A percentile compares a stretch with the other conserved stretches of the same genome.
Conservation (phyloP, 37 sponge, comb jelly and placozoan species). For the Dysidea cf. avara region DNA sequence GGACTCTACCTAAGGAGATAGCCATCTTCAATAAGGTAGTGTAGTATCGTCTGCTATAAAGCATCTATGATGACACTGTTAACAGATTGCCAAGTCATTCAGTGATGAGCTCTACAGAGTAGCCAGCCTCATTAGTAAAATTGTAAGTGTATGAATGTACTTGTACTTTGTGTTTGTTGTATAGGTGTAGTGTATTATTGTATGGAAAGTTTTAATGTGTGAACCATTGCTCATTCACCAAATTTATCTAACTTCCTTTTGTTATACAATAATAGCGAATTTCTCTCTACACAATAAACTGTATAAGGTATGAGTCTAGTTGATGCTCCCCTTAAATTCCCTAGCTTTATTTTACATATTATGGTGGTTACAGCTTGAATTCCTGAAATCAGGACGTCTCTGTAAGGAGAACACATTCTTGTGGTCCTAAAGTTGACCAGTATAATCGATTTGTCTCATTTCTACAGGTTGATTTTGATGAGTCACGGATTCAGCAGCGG, state of each 20-base stretch:
- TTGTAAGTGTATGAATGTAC: conserved; percentile 44
- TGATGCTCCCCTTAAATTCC: no score
- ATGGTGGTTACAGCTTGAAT: neutral
- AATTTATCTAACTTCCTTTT: no score
- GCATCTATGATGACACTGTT: neutral
- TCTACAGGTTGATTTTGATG: conserved; percentile 89
- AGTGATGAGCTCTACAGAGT: conserved; percentile 60
- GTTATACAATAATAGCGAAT: no score
- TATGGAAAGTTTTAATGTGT: no score
- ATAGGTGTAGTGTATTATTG: no score
- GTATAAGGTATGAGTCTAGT: no score
- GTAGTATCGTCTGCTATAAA: neutral
- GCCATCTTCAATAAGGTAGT: conserved; percentile 64
- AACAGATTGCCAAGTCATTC: conserved; percentile 46
- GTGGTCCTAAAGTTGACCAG: no score
- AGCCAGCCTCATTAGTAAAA: conserved; percentile 72
- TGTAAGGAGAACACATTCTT: no score
- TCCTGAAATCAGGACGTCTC: neutral
- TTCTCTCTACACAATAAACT: no score
- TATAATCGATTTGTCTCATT: no score
- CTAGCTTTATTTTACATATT: neutral
- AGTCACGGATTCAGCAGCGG: conserved; percentile 66
- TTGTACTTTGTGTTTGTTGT: no score
- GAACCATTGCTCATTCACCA: no score
- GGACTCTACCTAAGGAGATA: conserved; percentile 60